Conservation (phyloP, 2,113 vertebrate species). For the Brachionichthys hirsutus region DNA sequence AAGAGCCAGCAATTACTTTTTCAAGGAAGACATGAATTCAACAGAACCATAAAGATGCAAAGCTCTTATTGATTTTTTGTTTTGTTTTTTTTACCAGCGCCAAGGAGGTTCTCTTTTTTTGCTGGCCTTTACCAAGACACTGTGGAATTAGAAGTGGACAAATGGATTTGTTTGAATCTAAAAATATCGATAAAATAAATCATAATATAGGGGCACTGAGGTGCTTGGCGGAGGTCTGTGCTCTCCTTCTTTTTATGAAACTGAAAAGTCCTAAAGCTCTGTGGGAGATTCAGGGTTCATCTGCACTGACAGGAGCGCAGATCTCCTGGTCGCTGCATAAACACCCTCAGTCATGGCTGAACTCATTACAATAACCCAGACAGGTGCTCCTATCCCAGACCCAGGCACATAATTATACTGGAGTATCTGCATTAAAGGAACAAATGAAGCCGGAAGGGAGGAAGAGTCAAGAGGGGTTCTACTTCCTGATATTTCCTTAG, state of each 20-base stretch:
- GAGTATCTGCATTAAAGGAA: slow-evolving; percentile 34
- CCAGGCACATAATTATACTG: slow-evolving; percentile 19
- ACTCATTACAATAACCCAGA: slow-evolving; percentile 42
- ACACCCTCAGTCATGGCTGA: slow-evolving; percentile 57
- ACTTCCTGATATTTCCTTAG: slow-evolving; percentile 31
- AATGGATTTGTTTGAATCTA: too few relatives aligned
- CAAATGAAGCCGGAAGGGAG: slow-evolving; percentile 42
- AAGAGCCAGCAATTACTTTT: too few relatives aligned
- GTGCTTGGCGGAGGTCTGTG: too few relatives aligned
- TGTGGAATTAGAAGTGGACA: too few relatives aligned
- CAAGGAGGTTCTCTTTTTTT: too few relatives aligned
- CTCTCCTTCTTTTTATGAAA: slow-evolving; percentile 10
- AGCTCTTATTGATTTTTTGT: background rate
- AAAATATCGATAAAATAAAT: too few relatives aligned
- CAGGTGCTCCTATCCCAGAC: slow-evolving; percentile 50
- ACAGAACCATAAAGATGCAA: background rate
- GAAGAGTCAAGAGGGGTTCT: slow-evolving; percentile 33
- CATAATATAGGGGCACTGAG: too few relatives aligned
- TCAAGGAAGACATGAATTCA: too few relatives aligned
- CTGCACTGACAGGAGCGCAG: slow-evolving; percentile 24
- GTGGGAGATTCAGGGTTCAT: slow-evolving; percentile 45
- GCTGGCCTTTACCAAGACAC: too few relatives aligned
- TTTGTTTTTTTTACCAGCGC: too few relatives aligned
- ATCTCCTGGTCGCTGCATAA: slow-evolving; percentile 38
- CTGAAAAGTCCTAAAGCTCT: slow-evolving; percentile 25